Percentiles rank a stretch among this genome's conserved stretches.
These are phyloP conservation scores for Acyrthosiphon pisum DNA, from an alignment of 1,140 invertebrate genomes.

Conservation along the genomic window DNA sequence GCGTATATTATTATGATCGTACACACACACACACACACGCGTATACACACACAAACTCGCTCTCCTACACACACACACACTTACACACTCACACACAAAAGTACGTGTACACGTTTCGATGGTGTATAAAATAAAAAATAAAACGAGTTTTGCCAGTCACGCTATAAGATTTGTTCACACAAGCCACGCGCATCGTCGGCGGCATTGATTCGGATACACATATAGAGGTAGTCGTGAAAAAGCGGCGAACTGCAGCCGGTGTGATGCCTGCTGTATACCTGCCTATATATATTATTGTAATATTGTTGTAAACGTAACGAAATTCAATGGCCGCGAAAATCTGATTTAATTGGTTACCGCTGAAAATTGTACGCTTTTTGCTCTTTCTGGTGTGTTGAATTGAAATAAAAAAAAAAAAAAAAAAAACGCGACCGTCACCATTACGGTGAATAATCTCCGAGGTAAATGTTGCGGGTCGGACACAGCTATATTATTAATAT, in stretches of 20 bases:
- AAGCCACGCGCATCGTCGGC: not conserved
- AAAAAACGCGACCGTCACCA: constrained; percentile 18
- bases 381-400: not conserved
- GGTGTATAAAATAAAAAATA: constrained; percentile 21
- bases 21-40: not conserved
- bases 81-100: not conserved
- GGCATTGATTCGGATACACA: not conserved
- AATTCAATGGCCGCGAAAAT: constrained; percentile 24
- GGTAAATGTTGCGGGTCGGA: not conserved
- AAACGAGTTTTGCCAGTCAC: constrained; percentile 50
- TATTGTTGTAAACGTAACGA: not conserved
- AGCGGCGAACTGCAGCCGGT: not conserved
- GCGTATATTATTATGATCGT: constrained; percentile 31
- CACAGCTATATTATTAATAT: not conserved
- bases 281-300: not conserved
- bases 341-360: constrained; percentile 14
- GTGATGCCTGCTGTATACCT: not conserved
- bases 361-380: constrained; percentile 11
- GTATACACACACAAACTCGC: not conserved
- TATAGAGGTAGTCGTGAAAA: not conserved
- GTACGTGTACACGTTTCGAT: constrained; percentile 13
- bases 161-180: constrained; percentile 31
- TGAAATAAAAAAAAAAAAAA: not conserved
- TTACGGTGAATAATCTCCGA: constrained; percentile 45
- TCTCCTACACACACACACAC: not conserved